phyloP scores from a whole-genome alignment of 2,113 vertebrate genomes.

The Thalassarche chlororhynchos region DNA sequence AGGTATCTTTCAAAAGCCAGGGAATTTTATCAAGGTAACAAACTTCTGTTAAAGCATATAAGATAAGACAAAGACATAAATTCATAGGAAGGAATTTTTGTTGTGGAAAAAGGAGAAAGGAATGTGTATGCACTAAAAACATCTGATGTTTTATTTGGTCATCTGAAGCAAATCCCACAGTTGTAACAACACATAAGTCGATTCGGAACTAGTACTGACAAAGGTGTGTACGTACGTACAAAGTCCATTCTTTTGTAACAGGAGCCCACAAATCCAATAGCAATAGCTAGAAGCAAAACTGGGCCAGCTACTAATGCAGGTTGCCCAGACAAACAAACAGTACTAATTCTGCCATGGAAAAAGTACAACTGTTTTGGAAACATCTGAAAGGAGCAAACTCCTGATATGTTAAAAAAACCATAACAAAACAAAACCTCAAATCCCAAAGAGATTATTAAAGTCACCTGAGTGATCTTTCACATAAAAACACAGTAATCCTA shows the following conservation, averaged over 20 bases:
- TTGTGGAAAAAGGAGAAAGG: background rate
- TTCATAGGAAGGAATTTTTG: background rate
- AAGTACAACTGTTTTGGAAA: background rate
- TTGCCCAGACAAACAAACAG: background rate
- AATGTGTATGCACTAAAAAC: background rate
- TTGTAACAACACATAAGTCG: background rate
- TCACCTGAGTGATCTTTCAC: background rate
- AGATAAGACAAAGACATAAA: background rate
- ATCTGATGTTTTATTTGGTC: background rate
- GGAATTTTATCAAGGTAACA: background rate
- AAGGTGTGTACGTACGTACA: rapidly evolving
- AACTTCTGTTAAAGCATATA: background rate
- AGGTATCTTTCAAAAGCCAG: background rate
- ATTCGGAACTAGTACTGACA: background rate
- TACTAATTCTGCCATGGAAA: background rate
- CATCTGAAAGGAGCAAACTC: background rate
- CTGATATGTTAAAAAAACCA: background rate
- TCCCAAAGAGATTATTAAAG: background rate
- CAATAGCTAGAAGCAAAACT: background rate
- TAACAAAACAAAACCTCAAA: background rate
- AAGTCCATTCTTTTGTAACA: background rate
- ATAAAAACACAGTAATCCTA: background rate
- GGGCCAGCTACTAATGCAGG: background rate
- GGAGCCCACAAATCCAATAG: background rate
- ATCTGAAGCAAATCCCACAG: background rate